These are phyloP conservation scores for Pachydiplax longipennis DNA, from an alignment of 2,888 invertebrate genomes.

Conservation along the genomic window DNA sequence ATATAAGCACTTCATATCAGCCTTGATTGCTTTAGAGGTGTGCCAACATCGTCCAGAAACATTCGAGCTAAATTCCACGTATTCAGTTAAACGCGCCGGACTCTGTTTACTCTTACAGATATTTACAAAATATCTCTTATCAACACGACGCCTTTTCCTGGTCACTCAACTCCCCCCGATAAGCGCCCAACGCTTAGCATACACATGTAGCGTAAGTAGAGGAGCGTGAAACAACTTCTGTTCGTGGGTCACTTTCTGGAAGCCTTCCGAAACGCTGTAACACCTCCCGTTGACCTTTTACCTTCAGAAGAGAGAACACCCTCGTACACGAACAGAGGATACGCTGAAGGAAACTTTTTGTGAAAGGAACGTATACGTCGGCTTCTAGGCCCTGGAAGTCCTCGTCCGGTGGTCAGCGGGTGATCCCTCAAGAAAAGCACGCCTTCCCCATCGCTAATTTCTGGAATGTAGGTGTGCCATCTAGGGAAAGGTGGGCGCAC, in stretches of 20 bases:
- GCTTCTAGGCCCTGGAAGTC: neutral
- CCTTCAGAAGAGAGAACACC: neutral
- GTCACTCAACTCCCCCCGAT: too few species aligned
- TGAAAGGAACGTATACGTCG: neutral
- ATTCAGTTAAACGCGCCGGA: too few species aligned
- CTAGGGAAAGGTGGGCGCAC: neutral
- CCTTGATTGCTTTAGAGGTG: too few species aligned
- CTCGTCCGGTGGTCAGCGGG: neutral
- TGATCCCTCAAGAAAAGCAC: neutral
- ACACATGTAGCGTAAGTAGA: too few species aligned
- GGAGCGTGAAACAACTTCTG: too few species aligned
- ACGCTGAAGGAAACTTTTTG: neutral
- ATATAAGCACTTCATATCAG: too few species aligned
- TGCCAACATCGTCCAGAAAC: too few species aligned
- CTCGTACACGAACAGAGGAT: neutral
- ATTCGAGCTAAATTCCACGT: too few species aligned
- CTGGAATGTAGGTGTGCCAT: neutral
- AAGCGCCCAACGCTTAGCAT: too few species aligned
- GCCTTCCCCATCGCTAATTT: neutral
- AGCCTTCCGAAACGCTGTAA: neutral
- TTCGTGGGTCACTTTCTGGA: neutral
- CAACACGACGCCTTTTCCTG: too few species aligned
- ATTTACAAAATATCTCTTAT: too few species aligned
- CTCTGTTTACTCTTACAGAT: too few species aligned
- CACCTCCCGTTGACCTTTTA: neutral